Conservation (phyloP, 37 sponge, comb jelly and placozoan genomes). For the Ianthella basta region DNA sequence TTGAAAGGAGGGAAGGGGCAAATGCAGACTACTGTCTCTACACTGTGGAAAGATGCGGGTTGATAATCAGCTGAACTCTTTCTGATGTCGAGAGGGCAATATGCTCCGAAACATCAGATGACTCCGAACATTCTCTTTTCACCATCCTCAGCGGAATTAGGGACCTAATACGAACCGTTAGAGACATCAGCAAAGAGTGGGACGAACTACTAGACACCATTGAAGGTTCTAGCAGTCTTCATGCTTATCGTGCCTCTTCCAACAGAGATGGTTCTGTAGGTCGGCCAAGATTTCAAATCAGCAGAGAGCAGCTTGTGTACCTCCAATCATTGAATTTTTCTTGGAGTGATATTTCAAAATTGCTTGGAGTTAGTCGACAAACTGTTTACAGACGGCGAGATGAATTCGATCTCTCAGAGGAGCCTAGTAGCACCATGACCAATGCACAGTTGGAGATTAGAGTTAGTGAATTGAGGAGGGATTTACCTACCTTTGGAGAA, state of each 20-base stretch:
- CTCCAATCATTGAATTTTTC: slow-evolving; percentile 44
- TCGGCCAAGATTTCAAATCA: slow-evolving; percentile 24
- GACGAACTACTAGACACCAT: background rate
- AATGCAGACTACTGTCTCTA: too few relatives aligned
- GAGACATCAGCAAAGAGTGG: background rate
- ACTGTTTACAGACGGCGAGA: slow-evolving; percentile 46
- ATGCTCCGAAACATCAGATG: too few relatives aligned
- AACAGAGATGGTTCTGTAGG: background rate
- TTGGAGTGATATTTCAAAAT: slow-evolving; percentile 50
- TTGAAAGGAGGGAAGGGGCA: too few relatives aligned
- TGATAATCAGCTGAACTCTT: too few relatives aligned
- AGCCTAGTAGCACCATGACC: background rate
- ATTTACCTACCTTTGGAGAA: slow-evolving; percentile 43
- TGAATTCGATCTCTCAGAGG: slow-evolving; percentile 36
- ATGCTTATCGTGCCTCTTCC: background rate
- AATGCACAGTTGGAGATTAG: background rate
- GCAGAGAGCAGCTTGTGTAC: slow-evolving; percentile 46
- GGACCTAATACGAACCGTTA: background rate
- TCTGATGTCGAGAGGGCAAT: too few relatives aligned
- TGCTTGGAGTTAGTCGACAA: slow-evolving; percentile 49
- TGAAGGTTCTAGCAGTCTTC: background rate
- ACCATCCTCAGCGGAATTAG: background rate
- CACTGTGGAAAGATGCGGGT: too few relatives aligned
- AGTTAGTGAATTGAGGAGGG: slow-evolving; percentile 6
- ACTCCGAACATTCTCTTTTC: background rate